Base-by-base conservation (phyloP, 2,113 vertebrate species). In the Mugil cephalus region DNA sequence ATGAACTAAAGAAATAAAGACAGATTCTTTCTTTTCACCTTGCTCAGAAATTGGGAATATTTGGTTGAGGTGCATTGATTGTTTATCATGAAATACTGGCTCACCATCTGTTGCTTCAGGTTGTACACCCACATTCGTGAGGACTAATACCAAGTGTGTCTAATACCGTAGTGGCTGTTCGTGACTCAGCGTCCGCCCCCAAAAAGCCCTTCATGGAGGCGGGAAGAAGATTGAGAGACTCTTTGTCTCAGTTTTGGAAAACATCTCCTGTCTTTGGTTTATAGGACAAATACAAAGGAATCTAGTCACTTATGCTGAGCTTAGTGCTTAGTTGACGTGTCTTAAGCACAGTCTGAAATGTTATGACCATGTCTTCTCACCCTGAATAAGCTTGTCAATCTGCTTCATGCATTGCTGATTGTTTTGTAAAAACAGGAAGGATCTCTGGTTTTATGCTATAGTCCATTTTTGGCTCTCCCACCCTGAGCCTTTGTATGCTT, bases 161-260 rank as follows among this genome's bases (percentile, higher is more conserved):
- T 72, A 76, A 77, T 73, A 62, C 83, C 80, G 4, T 1, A 18
- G 84, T 84, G 86, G 62, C 64, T 52, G 38, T 34, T 64, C 7
- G 55, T 92, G 89, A 93, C 73, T 90, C 92, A 90, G 75, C 42
- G 63, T 74, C 43, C 62, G 34, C 69, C 74, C 73, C 70, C 50
- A 21, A 77, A 19, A 79, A 68, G 54, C 55, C 38, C 52, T 51
- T 43, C 77, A 47, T 82, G 80, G 62, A 70, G 69, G 72, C 17
- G 55, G 75, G 40, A 51, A 13, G 47, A 39, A n/a, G 64, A 85
- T 40, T 79, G 13, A 83, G 83, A 80, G 66, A 65, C 68, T 70
- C 76, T 83, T 88, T 86, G 79, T 82, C 53, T 79, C 54, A 6
- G 45, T 79, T 73, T 74, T 35, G 65, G 67, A 80, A 74, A 71